Base-by-base conservation (phyloP, 2,888 invertebrate genomes). In the Lasioglossum calceatum region DNA sequence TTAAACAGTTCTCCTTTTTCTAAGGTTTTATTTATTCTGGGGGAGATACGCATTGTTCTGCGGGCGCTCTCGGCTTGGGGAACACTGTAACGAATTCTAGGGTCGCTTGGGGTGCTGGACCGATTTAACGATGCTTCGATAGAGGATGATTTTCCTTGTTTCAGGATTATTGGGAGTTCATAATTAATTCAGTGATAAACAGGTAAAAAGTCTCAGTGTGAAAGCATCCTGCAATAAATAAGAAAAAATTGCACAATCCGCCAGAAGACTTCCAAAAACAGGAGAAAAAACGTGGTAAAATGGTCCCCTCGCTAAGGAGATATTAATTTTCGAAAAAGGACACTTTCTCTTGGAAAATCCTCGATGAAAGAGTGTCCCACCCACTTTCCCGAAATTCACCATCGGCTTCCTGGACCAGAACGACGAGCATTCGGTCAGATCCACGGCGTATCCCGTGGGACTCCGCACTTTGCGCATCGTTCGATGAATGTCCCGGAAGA, bases 401-500 rank as follows among this genome's bases (percentile, higher is more conserved):
- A 61, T 75, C 71, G 71, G 83, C 50, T 71, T 27, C 67, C 44
- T 14, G 70, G 32, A 76, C 61, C 50, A 58, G 76, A 47, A 61
- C 79, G 64, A 74, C 58, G 87, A 79, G 87, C 71, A 82, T 75
- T 82, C 64, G 77, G 76, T 50, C 61, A 71, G 82, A 88, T 87
- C 10, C 5, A 86, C 85, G n/a, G 87, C 90, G 87, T 85, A 82
- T 86, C 89, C 88, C 88, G 87, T 90, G 90, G 90, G 90, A 90
- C 87, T 75, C 77, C 64, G 83, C 83, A 87, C 86, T 88, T 89
- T 86, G 84, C 88, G 81, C 82, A 27, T 77, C 77, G 44, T 75
- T 77, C 84, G 42, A 77, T 90, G 88, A 90, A 90, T 89, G 87
- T 91, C 87, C 90, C 90, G 90, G 90, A 91, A 91, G 90, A 90